Evolutionary conservation across 1,140 invertebrate genomes (phyloP).

Genomic region (Coptotermes formosanus): DNA sequence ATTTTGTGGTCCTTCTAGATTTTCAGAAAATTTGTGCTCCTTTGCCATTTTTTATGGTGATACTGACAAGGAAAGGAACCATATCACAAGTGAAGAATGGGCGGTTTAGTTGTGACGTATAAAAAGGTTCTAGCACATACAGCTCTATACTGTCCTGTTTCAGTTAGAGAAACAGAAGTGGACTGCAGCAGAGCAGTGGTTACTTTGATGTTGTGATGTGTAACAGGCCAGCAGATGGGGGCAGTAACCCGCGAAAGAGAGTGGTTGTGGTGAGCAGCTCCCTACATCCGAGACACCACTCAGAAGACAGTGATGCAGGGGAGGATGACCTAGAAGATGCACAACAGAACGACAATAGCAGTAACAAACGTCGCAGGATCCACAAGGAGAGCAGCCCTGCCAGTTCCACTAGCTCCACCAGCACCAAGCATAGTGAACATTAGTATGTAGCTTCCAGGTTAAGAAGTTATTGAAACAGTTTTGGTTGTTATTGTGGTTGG

Average conservation of each 20-base stretch:
- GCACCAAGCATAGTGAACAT: background rate
- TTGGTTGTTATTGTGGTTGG: background rate
- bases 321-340: slow-evolving; percentile 22
- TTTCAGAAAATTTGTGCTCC: too few relatives aligned
- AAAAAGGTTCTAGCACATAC: too few relatives aligned
- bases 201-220: too few relatives aligned
- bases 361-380: slow-evolving; percentile 12
- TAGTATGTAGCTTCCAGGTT: background rate
- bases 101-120: too few relatives aligned
- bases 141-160: too few relatives aligned
- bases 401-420: slow-evolving; percentile 22
- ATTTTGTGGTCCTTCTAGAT: too few relatives aligned
- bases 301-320: slow-evolving; percentile 24
- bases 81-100: too few relatives aligned
- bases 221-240: background rate
- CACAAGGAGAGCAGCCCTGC: slow-evolving; percentile 18
- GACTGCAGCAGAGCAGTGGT: background rate
- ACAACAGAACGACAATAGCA: background rate
- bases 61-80: too few relatives aligned
- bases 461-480: too few relatives aligned
- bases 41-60: too few relatives aligned
- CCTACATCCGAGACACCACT: slow-evolving; percentile 21
- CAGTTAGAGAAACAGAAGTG: background rate
- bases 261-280: slow-evolving; percentile 29
- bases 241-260: background rate